Conservation (phyloP, 2,888 invertebrate species). For the Parnassius mnemosyne region DNA sequence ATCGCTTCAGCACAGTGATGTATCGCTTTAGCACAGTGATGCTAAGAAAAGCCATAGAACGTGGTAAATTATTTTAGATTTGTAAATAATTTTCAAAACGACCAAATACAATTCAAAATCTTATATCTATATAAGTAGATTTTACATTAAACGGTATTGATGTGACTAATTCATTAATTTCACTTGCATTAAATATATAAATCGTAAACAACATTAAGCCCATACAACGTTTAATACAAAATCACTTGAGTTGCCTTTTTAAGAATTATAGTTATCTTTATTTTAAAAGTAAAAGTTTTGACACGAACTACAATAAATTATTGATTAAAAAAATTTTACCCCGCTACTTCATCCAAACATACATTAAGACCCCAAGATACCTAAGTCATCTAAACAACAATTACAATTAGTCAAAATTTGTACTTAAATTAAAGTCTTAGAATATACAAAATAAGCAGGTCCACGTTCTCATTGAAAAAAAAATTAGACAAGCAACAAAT, state of each 20-base stretch:
- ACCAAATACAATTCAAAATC: slow-evolving; percentile 19
- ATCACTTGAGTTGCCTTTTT: slow-evolving; percentile 7
- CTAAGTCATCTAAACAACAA: slow-evolving; percentile 75
- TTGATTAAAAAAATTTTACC: slow-evolving; percentile 48
- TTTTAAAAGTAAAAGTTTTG: slow-evolving; percentile 40
- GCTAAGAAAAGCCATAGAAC: slow-evolving; percentile 60
- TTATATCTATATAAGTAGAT: slow-evolving; percentile 21
- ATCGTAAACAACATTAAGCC: slow-evolving; percentile 12
- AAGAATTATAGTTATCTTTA: slow-evolving; percentile 19
- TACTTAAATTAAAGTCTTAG: slow-evolving; percentile 77
- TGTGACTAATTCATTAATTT: slow-evolving; percentile 7
- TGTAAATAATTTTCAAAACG: slow-evolving; percentile 27
- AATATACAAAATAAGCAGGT: slow-evolving; percentile 49
- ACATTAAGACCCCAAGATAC: slow-evolving; percentile 49
- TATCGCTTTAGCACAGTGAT: slow-evolving; percentile 47
- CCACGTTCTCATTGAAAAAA: slow-evolving; percentile 50
- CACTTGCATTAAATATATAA: slow-evolving; percentile 4
- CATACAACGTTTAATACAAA: slow-evolving; percentile 22
- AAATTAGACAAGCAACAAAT: slow-evolving; percentile 63
- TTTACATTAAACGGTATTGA: slow-evolving; percentile 12
- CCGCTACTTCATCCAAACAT: slow-evolving; percentile 47
- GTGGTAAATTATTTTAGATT: slow-evolving; percentile 50
- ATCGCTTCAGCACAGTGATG: slow-evolving; percentile 46
- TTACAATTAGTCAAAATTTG: slow-evolving; percentile 78
- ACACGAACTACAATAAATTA: slow-evolving; percentile 59